Conservation (phyloP, 1,140 invertebrate genomes). For the Belonocnema kinseyi region DNA sequence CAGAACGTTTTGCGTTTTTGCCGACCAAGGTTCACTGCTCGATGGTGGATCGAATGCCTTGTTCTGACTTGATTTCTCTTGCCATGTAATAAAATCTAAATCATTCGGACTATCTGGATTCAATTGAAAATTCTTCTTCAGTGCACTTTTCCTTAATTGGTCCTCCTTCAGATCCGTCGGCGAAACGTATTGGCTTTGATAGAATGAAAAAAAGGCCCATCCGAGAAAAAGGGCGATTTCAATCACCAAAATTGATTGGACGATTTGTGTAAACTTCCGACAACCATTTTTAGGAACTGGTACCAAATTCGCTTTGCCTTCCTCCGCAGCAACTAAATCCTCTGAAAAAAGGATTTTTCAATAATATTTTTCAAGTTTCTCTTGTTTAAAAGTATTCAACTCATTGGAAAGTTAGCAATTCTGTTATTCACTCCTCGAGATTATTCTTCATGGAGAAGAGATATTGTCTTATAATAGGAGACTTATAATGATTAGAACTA, state of each 20-base stretch:
- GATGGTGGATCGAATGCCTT: neutral
- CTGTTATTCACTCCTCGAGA: too few species aligned
- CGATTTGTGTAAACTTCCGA: neutral
- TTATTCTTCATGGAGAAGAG: too few species aligned
- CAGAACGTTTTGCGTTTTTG: too few species aligned
- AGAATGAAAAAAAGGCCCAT: neutral
- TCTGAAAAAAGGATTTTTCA: slow-evolving; percentile 33
- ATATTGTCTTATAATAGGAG: too few species aligned
- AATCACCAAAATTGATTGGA: neutral
- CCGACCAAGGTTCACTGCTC: neutral
- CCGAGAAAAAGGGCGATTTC: neutral
- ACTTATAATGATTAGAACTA: too few species aligned
- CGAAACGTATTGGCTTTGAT: neutral
- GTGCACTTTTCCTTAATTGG: too few species aligned
- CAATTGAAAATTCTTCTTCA: neutral
- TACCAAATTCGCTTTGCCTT: slow-evolving; percentile 4
- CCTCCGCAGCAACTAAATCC: slow-evolving; percentile 18
- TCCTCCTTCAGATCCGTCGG: too few species aligned
- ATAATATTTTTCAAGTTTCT: too few species aligned
- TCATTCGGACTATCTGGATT: too few species aligned
- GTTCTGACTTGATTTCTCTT: neutral
- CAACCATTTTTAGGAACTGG: neutral
- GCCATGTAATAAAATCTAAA: too few species aligned
- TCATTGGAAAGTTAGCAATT: too few species aligned
- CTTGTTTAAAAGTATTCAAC: too few species aligned